phyloP scores from a whole-genome alignment of 2,888 invertebrate species.

The Carabus problematicus region DNA sequence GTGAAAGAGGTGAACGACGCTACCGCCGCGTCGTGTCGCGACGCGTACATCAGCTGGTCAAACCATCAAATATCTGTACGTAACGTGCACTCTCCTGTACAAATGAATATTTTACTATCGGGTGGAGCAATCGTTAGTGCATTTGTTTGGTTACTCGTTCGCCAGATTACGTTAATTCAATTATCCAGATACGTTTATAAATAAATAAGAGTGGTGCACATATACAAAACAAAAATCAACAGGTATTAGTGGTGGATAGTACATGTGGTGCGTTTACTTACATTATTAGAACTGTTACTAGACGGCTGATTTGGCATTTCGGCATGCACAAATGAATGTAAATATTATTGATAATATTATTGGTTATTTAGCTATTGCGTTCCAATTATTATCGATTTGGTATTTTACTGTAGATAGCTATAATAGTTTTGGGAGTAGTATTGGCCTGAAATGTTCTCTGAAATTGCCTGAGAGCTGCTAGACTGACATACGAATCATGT shows the following conservation, averaged over 20 bases:
- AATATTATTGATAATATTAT: conserved; percentile 27
- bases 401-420: conserved; percentile 38
- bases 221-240: conserved; percentile 42
- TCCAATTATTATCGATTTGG: conserved; percentile 39
- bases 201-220: conserved; percentile 29
- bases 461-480: conserved; percentile 31
- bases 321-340: conserved; percentile 40
- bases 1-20: background rate
- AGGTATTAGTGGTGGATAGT: conserved; percentile 37
- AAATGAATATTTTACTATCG: conserved; percentile 18
- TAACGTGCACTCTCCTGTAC: background rate
- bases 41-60: conserved; percentile 34
- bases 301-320: conserved; percentile 38
- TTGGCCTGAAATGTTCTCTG: conserved; percentile 34
- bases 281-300: conserved; percentile 34
- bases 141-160: background rate
- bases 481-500: conserved; percentile 34
- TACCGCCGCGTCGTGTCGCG: conserved; percentile 6
- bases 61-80: conserved; percentile 6
- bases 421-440: conserved; percentile 38
- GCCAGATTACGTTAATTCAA: conserved; percentile 5
- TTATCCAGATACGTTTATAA: conserved; percentile 20
- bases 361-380: conserved; percentile 36
- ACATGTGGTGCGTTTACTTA: conserved; percentile 33
- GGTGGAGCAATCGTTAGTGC: conserved; percentile 6